These are phyloP conservation scores for Vanessa tameamea DNA, from an alignment of 1,140 invertebrate species.

Conservation along the genomic window DNA sequence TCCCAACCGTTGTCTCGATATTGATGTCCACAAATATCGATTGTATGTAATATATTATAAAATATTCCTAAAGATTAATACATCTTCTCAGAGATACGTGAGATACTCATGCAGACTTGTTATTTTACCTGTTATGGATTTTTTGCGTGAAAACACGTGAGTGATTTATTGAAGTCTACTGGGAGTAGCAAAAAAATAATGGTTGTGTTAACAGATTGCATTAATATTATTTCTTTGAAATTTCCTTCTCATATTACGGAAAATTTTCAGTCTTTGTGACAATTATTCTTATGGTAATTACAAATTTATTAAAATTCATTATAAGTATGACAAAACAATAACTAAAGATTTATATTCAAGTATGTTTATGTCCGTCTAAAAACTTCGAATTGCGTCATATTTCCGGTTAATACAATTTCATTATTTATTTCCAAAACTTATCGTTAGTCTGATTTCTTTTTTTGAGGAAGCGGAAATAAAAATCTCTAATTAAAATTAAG, in stretches of 20 bases:
- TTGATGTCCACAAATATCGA: no score
- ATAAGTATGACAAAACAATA: no score
- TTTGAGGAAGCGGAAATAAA: background rate
- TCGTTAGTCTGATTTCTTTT: no score
- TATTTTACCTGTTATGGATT: constrained; percentile 65
- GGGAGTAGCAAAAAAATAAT: constrained; percentile 68
- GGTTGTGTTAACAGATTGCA: constrained; percentile 65
- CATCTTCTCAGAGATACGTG: constrained; percentile 33
- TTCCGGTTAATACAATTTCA: no score
- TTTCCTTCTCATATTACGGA: constrained; percentile 32
- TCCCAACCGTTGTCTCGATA: no score
- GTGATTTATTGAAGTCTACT: constrained; percentile 70
- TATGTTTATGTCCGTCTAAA: no score
- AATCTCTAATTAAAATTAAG: constrained; percentile 1
- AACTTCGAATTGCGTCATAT: no score
- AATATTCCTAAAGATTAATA: constrained; percentile 31
- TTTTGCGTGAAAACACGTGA: constrained; percentile 71
- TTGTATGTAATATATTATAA: background rate
- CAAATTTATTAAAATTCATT: background rate
- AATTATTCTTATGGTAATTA: constrained; percentile 5
- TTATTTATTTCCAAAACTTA: no score
- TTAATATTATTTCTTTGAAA: constrained; percentile 54
- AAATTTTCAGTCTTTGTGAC: constrained; percentile 9
- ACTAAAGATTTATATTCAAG: no score
- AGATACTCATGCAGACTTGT: constrained; percentile 40